phyloP scores from a whole-genome alignment of 2,888 invertebrate species.

The Sesamia inferens region DNA sequence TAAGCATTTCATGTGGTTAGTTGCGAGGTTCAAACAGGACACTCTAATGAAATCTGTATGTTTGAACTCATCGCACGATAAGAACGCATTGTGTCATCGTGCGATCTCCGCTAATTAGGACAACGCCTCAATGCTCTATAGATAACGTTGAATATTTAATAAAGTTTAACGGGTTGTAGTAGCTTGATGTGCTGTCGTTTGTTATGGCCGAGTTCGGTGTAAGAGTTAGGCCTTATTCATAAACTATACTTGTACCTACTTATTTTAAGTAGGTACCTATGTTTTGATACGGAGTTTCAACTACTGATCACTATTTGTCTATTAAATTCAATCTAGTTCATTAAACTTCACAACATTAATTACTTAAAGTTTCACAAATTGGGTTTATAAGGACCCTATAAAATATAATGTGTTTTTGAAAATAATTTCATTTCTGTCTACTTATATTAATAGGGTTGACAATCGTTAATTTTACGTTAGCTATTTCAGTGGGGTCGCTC shows the following conservation, averaged over 20 bases:
- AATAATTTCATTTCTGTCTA: conserved; percentile 14
- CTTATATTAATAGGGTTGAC: neutral
- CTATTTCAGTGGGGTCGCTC: too few species aligned
- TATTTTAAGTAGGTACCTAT: neutral
- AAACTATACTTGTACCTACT: neutral
- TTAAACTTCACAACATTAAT: conserved; percentile 10
- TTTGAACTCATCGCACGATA: too few species aligned
- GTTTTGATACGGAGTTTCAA: neutral
- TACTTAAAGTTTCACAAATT: conserved; percentile 24
- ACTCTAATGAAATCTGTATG: too few species aligned
- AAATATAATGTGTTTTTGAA: conserved; percentile 26
- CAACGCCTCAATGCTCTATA: too few species aligned
- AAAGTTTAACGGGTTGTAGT: too few species aligned
- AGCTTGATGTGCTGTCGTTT: neutral
- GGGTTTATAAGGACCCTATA: conserved; percentile 14
- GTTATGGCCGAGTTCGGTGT: neutral
- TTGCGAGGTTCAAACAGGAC: too few species aligned
- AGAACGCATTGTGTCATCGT: too few species aligned
- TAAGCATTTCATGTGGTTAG: too few species aligned
- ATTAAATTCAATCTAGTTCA: neutral
- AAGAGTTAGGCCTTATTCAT: neutral
- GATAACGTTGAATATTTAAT: too few species aligned
- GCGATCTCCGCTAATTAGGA: too few species aligned
- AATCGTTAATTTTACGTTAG: neutral
- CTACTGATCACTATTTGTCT: neutral